Percentiles rank a stretch among this genome's conserved stretches.
These are phyloP conservation scores for Ditula angustiorana DNA, from an alignment of 2,888 invertebrate species.

Conservation along the genomic window DNA sequence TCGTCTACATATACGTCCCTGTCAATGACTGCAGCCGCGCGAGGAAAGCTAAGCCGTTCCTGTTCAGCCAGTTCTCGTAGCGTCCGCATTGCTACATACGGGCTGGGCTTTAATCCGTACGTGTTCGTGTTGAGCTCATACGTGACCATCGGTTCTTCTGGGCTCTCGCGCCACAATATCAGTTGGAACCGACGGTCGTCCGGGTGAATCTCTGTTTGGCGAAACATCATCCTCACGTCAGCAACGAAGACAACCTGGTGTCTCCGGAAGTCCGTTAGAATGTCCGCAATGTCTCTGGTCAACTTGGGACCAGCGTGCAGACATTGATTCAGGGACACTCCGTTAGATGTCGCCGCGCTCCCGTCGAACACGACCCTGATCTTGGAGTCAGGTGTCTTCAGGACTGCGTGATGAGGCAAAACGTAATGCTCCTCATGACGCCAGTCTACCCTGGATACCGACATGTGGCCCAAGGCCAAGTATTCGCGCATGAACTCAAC, in stretches of 20 bases:
- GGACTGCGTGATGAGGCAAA: not conserved
- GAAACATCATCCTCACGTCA: slow-evolving; percentile 16
- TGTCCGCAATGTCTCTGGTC: not conserved
- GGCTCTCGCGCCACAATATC: slow-evolving; percentile 19
- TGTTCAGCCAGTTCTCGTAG: not conserved
- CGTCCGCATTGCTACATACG: not conserved
- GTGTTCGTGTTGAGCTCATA: not conserved
- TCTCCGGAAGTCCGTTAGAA: not conserved
- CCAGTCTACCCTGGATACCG: not conserved
- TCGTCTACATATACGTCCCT: not conserved
- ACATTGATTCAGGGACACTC: not conserved
- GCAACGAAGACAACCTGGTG: slow-evolving; percentile 2
- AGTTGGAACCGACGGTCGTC: slow-evolving; percentile 15
- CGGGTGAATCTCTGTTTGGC: not conserved
- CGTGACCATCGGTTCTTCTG: slow-evolving; percentile 1
- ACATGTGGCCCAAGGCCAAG: not conserved
- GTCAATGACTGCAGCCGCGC: not conserved
- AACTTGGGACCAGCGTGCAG: not conserved
- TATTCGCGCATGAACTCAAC: not conserved
- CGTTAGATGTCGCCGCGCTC: not conserved
- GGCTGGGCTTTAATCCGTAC: not conserved
- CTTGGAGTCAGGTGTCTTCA: not conserved
- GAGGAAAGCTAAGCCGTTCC: not conserved
- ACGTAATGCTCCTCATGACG: not conserved
- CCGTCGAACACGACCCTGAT: not conserved